phyloP scores from a whole-genome alignment of 2,888 invertebrate genomes.

The Hartigia nigra region DNA sequence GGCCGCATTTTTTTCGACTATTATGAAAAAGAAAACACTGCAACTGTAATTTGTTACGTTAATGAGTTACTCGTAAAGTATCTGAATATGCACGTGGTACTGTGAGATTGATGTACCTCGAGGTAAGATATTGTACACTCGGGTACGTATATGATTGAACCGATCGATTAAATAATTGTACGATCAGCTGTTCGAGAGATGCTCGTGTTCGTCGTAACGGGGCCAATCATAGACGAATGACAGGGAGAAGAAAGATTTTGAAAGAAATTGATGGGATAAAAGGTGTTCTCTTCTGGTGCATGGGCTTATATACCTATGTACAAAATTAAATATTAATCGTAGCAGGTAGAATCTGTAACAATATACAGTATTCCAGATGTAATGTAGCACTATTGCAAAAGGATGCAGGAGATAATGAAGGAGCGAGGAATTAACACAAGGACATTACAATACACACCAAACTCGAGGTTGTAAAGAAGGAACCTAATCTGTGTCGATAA shows the following conservation, averaged over 20 bases:
- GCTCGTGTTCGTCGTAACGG: neutral
- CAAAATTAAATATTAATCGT: conserved; percentile 59
- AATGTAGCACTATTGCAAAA: conserved; percentile 44
- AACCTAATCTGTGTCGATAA: conserved; percentile 51
- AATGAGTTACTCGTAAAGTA: neutral
- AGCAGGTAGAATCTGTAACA: conserved; percentile 51
- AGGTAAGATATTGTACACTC: neutral
- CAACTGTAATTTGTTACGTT: neutral
- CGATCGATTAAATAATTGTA: neutral
- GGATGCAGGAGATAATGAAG: conserved; percentile 15
- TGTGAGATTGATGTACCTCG: neutral
- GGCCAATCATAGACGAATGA: neutral
- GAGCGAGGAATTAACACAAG: conserved; percentile 18
- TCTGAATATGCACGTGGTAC: neutral
- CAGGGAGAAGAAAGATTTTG: neutral
- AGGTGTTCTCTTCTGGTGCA: conserved; percentile 45
- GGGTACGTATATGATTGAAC: neutral
- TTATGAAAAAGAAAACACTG: neutral
- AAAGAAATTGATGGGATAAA: neutral
- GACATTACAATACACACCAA: conserved; percentile 25
- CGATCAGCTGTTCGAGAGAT: neutral
- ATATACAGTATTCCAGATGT: conserved; percentile 55
- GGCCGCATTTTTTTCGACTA: neutral
- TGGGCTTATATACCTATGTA: conserved; percentile 47
- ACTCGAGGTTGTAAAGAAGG: conserved; percentile 57